Conservation (phyloP, 1,140 invertebrate genomes). For the Phortica variegata region DNA sequence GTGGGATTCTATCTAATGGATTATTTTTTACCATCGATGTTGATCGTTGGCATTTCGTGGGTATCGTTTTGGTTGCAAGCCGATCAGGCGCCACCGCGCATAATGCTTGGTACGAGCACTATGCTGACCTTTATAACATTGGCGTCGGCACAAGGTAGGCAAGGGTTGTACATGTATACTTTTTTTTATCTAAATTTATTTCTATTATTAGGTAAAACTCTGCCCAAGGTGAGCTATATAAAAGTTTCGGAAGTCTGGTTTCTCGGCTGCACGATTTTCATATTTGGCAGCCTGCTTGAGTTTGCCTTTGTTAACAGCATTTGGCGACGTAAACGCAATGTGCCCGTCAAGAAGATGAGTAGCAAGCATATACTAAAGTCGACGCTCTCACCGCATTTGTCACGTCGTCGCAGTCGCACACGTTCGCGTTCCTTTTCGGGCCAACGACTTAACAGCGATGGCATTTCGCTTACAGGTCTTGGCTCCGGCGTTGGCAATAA, state of each 20-base stretch:
- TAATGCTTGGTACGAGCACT: slow-evolving; percentile 78
- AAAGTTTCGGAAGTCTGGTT: slow-evolving; percentile 90
- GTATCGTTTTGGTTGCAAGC: slow-evolving; percentile 89
- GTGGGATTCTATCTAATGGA: slow-evolving; percentile 88
- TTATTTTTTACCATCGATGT: slow-evolving; percentile 85
- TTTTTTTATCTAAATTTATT: neutral
- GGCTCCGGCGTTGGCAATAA: slow-evolving; percentile 19
- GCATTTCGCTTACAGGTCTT: slow-evolving; percentile 51
- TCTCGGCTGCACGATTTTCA: slow-evolving; percentile 79
- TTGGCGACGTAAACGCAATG: slow-evolving; percentile 78
- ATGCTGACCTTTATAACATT: slow-evolving; percentile 85
- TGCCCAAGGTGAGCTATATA: slow-evolving; percentile 88
- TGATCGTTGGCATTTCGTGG: slow-evolving; percentile 86
- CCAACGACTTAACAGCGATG: slow-evolving; percentile 61
- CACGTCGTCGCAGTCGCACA: slow-evolving; percentile 67
- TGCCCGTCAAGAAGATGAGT: slow-evolving; percentile 78
- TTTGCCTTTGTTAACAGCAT: slow-evolving; percentile 90
- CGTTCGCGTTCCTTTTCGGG: slow-evolving; percentile 73
- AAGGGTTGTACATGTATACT: neutral
- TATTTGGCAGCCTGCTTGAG: slow-evolving; percentile 82
- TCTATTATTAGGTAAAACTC: slow-evolving; percentile 65
- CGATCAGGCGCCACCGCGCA: slow-evolving; percentile 79
- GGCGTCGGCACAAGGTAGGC: slow-evolving; percentile 68
- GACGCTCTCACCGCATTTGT: slow-evolving; percentile 73
- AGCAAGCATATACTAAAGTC: slow-evolving; percentile 82